Evolutionary conservation across 2,113 vertebrate genomes (phyloP).

Genomic region (Cephalopterus ornatus): DNA sequence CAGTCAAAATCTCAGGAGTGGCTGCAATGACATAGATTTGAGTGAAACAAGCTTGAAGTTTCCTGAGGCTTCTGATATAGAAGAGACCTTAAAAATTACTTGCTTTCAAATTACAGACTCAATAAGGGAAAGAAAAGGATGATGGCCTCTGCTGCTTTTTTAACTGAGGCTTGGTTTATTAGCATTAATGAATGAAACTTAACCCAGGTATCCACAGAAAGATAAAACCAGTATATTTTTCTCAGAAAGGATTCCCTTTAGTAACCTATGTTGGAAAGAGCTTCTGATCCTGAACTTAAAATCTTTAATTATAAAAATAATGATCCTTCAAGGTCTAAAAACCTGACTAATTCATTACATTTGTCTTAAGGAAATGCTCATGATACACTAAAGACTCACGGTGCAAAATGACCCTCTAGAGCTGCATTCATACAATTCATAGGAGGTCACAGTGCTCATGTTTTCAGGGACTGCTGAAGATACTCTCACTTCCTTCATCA

Average conservation of each 20-base stretch:
- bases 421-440: fast-evolving
- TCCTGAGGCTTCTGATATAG: not conserved
- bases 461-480: not conserved
- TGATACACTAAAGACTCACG: not conserved
- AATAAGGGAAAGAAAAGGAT: not conserved
- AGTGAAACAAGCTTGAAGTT: not conserved
- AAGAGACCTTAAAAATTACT: not conserved
- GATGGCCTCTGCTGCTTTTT: not conserved
- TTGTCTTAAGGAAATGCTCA: not conserved
- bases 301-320: not conserved
- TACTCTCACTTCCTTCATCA: not conserved
- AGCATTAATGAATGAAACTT: not conserved
- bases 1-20: not conserved
- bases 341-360: not conserved
- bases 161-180: not conserved
- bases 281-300: not conserved
- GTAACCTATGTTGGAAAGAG: not conserved
- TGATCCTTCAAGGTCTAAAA: not conserved
- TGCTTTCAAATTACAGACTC: not conserved
- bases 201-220: not conserved
- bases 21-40: not conserved
- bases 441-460: not conserved
- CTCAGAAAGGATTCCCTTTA: not conserved
- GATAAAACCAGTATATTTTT: not conserved
- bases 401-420: not conserved